These are phyloP conservation scores for Zapornia atra DNA, from an alignment of 2,113 vertebrate species.

Conservation along the genomic window DNA sequence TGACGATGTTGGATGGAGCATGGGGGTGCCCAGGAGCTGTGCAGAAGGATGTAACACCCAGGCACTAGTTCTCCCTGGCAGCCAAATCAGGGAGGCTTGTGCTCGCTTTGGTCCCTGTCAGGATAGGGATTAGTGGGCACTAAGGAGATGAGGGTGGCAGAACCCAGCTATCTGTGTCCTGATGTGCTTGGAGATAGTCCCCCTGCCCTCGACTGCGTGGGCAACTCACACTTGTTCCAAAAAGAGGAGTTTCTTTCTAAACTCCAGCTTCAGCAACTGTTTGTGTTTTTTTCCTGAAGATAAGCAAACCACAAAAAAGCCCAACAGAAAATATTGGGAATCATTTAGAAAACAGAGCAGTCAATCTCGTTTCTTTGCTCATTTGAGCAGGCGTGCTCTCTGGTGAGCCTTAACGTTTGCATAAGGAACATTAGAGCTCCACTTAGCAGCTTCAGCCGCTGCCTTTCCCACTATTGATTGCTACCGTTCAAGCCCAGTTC, in stretches of 20 bases:
- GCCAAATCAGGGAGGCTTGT: accelerated
- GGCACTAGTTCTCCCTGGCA: not conserved
- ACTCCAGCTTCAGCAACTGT: not conserved
- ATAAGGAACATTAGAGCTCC: slow-evolving; percentile 5
- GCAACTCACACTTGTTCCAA: not conserved
- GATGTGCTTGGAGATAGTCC: not conserved
- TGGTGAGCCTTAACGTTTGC: not conserved
- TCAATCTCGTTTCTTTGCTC: not conserved
- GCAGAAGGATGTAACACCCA: not conserved
- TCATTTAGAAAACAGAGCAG: not conserved
- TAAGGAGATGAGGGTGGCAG: not conserved
- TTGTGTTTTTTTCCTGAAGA: not conserved
- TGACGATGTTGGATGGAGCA: not conserved
- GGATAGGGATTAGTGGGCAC: no score
- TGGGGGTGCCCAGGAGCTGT: not conserved
- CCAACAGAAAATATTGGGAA: not conserved
- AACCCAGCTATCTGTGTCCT: not conserved
- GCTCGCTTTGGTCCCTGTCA: not conserved
- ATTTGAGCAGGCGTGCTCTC: not conserved
- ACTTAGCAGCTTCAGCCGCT: not conserved
- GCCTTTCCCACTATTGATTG: slow-evolving; percentile 17
- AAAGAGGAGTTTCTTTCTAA: not conserved
- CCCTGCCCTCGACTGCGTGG: accelerated
- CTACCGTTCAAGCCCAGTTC: not conserved
- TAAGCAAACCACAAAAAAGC: not conserved